These are phyloP conservation scores for Pentalonia nigronervosa DNA, from an alignment of 1,140 invertebrate species.

Conservation along the genomic window DNA sequence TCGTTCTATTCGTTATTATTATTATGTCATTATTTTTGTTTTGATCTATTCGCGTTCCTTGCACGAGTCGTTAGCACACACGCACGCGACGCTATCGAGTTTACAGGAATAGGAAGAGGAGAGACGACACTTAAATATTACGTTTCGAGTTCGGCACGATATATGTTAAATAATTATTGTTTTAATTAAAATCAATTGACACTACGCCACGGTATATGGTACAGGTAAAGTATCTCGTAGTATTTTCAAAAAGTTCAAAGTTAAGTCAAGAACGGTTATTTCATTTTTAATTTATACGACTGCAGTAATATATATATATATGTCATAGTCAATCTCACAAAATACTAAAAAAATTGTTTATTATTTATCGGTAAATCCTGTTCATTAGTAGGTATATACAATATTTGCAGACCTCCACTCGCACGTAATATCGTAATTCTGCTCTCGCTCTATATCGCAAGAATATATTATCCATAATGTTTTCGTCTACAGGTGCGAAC, in stretches of 20 bases:
- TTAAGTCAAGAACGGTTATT: too few relatives aligned
- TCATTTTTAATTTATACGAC: too few relatives aligned
- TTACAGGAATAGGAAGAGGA: background rate
- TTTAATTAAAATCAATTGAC: background rate
- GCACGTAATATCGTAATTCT: background rate
- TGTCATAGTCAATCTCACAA: background rate
- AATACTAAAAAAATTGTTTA: background rate
- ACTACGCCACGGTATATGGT: background rate
- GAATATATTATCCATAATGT: background rate
- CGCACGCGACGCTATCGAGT: background rate
- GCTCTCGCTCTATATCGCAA: background rate
- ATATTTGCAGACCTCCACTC: background rate
- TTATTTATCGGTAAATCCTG: background rate
- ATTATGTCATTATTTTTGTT: background rate
- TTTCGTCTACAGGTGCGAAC: background rate
- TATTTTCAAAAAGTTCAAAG: too few relatives aligned
- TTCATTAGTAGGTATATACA: too few relatives aligned
- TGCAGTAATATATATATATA: too few relatives aligned
- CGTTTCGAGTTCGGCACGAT: background rate
- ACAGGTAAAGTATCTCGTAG: too few relatives aligned
- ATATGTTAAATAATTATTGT: background rate
- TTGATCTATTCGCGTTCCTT: background rate
- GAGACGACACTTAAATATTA: background rate
- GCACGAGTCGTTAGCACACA: background rate
- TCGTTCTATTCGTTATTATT: background rate